phyloP scores from a whole-genome alignment of 2,888 invertebrate genomes.

The Ptilodon capucinus region DNA sequence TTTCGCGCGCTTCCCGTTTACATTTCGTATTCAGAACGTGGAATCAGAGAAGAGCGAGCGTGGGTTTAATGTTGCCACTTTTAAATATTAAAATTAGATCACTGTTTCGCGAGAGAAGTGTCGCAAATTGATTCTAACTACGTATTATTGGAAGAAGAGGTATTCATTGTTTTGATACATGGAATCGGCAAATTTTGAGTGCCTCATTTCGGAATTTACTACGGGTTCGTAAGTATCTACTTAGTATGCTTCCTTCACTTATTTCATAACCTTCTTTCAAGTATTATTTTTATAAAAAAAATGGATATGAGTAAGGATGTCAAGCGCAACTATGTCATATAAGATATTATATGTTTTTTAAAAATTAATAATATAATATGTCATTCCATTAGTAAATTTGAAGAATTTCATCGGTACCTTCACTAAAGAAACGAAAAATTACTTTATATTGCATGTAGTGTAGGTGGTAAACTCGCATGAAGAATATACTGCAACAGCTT shows the following conservation, averaged over 20 bases:
- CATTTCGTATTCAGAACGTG: conserved; percentile 74
- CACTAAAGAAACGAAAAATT: not conserved
- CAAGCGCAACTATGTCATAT: too few relatives aligned
- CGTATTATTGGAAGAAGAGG: conserved; percentile 4
- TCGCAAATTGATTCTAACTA: conserved; percentile 56
- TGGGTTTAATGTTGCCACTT: conserved; percentile 68
- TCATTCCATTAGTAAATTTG: too few relatives aligned
- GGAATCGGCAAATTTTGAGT: too few relatives aligned
- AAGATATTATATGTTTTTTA: too few relatives aligned
- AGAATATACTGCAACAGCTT: conserved; percentile 44
- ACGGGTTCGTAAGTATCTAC: too few relatives aligned
- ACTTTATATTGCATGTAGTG: conserved; percentile 11
- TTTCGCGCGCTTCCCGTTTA: conserved; percentile 58
- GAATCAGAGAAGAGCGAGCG: conserved; percentile 58
- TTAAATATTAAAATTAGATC: conserved; percentile 77
- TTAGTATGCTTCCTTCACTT: too few relatives aligned
- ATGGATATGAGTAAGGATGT: too few relatives aligned
- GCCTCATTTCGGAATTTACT: too few relatives aligned
- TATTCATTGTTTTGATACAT: too few relatives aligned
- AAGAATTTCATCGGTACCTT: not conserved
- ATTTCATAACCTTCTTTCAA: too few relatives aligned
- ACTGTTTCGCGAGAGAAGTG: conserved; percentile 60
- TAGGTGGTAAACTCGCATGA: conserved; percentile 32
- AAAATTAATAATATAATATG: too few relatives aligned
- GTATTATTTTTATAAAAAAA: too few relatives aligned